These are phyloP conservation scores for Gnathonemus longibarbis DNA, from an alignment of 2,113 vertebrate species.

Conservation along the genomic window DNA sequence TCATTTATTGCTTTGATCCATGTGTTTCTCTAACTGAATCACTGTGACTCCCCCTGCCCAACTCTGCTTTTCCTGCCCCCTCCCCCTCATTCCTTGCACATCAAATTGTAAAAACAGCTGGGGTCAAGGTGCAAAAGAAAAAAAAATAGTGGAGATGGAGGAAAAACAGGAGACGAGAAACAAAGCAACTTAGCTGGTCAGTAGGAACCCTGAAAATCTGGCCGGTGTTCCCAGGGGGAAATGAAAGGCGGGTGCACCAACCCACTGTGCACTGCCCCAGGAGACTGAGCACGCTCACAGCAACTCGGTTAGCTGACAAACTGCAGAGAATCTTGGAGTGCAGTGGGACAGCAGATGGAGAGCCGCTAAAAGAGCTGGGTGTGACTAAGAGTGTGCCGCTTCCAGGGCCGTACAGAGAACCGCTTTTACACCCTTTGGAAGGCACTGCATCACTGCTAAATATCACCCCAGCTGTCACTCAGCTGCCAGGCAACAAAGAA, in stretches of 20 bases:
- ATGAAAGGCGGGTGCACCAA: not conserved
- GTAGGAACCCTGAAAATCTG: not conserved
- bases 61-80: not conserved
- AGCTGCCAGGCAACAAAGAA: not conserved
- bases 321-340: not conserved
- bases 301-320: not conserved
- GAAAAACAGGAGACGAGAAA: not conserved
- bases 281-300: not conserved
- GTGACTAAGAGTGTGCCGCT: not conserved
- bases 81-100: not conserved
- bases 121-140: not conserved
- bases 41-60: not conserved
- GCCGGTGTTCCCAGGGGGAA: not conserved
- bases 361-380: not conserved
- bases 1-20: not conserved
- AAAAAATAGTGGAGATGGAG: not conserved
- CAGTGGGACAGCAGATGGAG: not conserved
- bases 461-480: conserved; percentile 2
- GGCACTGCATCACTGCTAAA: not conserved
- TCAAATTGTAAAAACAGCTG: not conserved
- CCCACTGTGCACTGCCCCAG: not conserved
- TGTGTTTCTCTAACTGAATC: not conserved
- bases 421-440: not conserved
- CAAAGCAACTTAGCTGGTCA: not conserved
- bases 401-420: not conserved